Conservation (phyloP, 92 coral and sea anemone species). For the Porites lobata region DNA sequence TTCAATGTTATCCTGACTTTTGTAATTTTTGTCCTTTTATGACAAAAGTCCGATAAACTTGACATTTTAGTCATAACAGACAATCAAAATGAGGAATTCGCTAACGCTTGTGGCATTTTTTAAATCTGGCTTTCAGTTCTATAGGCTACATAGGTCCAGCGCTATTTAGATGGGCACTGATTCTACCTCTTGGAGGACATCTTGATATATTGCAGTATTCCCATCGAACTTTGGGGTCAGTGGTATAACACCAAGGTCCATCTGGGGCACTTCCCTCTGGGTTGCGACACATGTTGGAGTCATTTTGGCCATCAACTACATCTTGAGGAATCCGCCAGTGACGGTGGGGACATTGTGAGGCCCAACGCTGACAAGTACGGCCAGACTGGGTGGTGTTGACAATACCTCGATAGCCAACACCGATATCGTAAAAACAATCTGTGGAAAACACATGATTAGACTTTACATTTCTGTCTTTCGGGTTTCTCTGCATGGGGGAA, state of each 20-base stretch:
- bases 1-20: too few species aligned
- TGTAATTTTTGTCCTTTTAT: too few species aligned
- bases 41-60: too few species aligned
- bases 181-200: conserved; percentile 25
- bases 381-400: conserved; percentile 25
- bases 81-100: too few species aligned
- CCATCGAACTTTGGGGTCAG: conserved; percentile 38
- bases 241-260: conserved; percentile 41
- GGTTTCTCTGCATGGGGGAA: too few species aligned
- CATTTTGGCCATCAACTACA: not conserved
- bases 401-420: conserved; percentile 26
- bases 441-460: not conserved
- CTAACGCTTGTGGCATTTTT: too few species aligned
- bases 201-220: conserved; percentile 25
- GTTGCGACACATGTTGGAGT: conserved; percentile 30
- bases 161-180: not conserved
- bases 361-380: conserved; percentile 11
- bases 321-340: conserved; percentile 24
- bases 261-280: conserved; percentile 25
- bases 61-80: too few species aligned
- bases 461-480: too few species aligned
- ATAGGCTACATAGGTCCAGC: not conserved
- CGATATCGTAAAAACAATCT: conserved; percentile 25
- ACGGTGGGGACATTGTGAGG: conserved; percentile 35
- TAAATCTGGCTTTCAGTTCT: too few species aligned